Conservation (phyloP, 2,888 invertebrate species). For the Callimorpha dominula region DNA sequence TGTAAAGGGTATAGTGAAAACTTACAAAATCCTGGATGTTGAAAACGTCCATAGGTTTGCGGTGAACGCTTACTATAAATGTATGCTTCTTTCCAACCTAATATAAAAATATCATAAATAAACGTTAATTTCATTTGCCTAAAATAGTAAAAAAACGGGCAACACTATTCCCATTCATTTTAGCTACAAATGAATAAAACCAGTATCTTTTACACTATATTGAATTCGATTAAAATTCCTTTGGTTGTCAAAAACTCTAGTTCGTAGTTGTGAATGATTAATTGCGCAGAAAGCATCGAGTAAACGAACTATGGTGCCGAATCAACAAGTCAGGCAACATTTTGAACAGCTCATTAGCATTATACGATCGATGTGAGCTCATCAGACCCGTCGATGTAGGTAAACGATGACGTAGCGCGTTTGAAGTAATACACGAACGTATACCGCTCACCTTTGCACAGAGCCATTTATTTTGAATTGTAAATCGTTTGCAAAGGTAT, state of each 20-base stretch:
- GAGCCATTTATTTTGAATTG: conserved; percentile 5
- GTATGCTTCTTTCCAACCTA: too few relatives aligned
- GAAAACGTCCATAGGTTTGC: too few relatives aligned
- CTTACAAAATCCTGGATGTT: too few relatives aligned
- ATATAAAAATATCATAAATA: too few relatives aligned
- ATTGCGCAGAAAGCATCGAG: conserved; percentile 64
- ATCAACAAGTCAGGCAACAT: conserved; percentile 49
- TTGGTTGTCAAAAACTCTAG: conserved; percentile 57
- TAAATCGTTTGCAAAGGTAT: conserved; percentile 4
- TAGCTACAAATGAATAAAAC: conserved; percentile 36
- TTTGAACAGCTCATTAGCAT: conserved; percentile 65
- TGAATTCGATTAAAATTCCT: conserved; percentile 61
- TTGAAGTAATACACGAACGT: conserved; percentile 22
- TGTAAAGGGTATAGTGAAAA: not conserved
- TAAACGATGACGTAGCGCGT: conserved; percentile 63
- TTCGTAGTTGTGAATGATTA: conserved; percentile 64
- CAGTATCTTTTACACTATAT: conserved; percentile 42
- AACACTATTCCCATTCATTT: conserved; percentile 43
- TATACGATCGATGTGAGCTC: conserved; percentile 59
- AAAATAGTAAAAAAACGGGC: not conserved
- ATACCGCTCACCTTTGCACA: conserved; percentile 1
- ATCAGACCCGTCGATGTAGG: conserved; percentile 53
- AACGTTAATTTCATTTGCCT: not conserved
- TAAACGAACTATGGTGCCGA: conserved; percentile 45
- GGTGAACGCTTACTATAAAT: too few relatives aligned